Conservation (phyloP, 1,140 invertebrate species). For the Trypoxylus dichotomus region DNA sequence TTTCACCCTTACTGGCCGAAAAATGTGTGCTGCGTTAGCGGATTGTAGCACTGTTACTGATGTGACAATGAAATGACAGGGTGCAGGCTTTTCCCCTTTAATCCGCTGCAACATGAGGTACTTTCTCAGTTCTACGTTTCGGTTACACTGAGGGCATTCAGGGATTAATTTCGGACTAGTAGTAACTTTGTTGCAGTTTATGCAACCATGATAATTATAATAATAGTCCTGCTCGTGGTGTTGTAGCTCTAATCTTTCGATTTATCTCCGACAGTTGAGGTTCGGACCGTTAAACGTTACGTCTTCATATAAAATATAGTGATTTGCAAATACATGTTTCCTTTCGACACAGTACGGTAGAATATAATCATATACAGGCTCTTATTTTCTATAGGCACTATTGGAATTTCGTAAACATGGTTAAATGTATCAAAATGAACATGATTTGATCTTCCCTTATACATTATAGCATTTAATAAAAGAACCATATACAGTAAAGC, state of each 20-base stretch:
- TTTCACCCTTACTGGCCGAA: background rate
- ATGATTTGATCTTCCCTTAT: no score
- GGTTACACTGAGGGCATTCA: background rate
- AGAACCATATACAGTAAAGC: no score
- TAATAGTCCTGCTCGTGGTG: background rate
- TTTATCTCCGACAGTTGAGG: background rate
- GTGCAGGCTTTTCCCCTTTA: background rate
- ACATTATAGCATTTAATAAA: no score
- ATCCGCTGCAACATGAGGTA: background rate
- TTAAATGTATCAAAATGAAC: no score
- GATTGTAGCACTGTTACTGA: background rate
- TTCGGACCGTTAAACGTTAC: no score
- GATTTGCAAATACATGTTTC: no score
- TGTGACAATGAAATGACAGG: background rate
- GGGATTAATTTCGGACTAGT: background rate
- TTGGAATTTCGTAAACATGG: no score
- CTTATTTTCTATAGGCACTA: no score
- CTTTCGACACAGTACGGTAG: no score
- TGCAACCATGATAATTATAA: slow-evolving; percentile 15
- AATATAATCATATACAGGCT: no score
- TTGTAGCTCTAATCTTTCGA: background rate
- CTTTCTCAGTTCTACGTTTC: background rate
- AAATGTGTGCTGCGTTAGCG: background rate
- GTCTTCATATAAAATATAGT: no score
- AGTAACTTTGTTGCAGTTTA: slow-evolving; percentile 15